Evolutionary conservation across 2,888 invertebrate genomes (phyloP).

Genomic region (Eupithecia exiguata): DNA sequence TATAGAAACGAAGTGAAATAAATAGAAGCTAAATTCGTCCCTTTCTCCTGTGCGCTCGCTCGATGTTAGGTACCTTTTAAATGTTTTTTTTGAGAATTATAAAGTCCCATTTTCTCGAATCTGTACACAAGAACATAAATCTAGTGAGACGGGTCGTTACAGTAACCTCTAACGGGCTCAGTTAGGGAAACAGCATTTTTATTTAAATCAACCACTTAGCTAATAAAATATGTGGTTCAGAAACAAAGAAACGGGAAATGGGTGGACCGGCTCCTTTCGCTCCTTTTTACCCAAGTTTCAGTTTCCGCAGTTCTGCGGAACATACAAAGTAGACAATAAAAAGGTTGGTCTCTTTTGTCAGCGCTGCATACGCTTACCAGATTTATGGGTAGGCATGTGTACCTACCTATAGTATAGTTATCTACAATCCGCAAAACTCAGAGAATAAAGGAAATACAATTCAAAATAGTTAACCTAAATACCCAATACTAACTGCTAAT

Average conservation of each 20-base stretch:
- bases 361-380: conserved; percentile 22
- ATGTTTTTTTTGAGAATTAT: conserved; percentile 20
- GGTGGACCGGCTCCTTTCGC: conserved; percentile 59
- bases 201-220: conserved; percentile 83
- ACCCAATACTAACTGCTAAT: too few species aligned
- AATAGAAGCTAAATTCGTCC: not conserved
- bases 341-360: conserved; percentile 31
- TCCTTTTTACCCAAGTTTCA: conserved; percentile 57
- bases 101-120: conserved; percentile 30
- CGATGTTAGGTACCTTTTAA: not conserved
- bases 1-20: too few species aligned
- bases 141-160: conserved; percentile 58
- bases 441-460: not conserved
- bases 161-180: conserved; percentile 74
- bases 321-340: conserved; percentile 35
- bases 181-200: conserved; percentile 77
- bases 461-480: too few species aligned
- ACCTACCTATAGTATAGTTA: not conserved
- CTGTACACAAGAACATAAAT: conserved; percentile 57
- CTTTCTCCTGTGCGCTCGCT: not conserved
- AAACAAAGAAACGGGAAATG: conserved; percentile 76
- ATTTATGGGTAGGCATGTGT: conserved; percentile 19
- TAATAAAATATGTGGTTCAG: conserved; percentile 80
- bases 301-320: conserved; percentile 30
- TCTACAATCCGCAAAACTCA: not conserved